A percentile compares a stretch with the other conserved stretches of the same genome.
These are phyloP conservation scores for Nesometra sesokonis DNA, from an alignment of 35 echinoderm and acorn worm genomes.

Conservation along the genomic window DNA sequence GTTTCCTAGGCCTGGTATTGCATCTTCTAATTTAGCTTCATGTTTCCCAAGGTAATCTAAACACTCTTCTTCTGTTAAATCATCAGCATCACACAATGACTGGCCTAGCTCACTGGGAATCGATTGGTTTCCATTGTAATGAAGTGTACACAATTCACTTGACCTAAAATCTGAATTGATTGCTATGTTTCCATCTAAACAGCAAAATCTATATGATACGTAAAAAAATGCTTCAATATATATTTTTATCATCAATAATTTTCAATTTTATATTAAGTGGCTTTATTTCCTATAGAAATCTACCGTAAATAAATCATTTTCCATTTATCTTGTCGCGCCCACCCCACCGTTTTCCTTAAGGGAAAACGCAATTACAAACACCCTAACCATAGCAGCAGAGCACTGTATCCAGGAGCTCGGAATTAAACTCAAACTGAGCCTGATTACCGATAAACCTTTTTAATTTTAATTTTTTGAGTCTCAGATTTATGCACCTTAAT, in stretches of 20 bases:
- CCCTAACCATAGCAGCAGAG: no score
- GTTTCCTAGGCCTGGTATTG: constrained; percentile 62
- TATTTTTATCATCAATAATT: neutral
- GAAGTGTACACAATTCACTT: neutral
- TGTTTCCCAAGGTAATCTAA: constrained; percentile 15
- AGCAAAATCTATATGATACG: constrained; percentile 45
- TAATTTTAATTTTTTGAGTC: no score
- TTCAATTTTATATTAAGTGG: no score
- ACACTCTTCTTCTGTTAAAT: constrained; percentile 18
- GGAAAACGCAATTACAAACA: no score
- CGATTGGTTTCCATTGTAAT: neutral
- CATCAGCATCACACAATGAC: neutral
- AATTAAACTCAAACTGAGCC: no score
- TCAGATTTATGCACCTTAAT: no score
- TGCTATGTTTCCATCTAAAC: constrained; percentile 54
- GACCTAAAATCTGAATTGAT: neutral
- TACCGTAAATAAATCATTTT: no score
- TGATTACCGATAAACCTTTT: no score
- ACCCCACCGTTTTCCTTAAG: no score
- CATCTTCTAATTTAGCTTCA: constrained; percentile 16
- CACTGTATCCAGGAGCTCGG: no score
- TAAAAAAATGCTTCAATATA: neutral
- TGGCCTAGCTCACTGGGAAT: neutral
- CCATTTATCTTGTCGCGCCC: no score
- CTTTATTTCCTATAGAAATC: no score